These are phyloP conservation scores for Epirrhoe tristata DNA, from an alignment of 2,888 invertebrate genomes.

Conservation along the genomic window DNA sequence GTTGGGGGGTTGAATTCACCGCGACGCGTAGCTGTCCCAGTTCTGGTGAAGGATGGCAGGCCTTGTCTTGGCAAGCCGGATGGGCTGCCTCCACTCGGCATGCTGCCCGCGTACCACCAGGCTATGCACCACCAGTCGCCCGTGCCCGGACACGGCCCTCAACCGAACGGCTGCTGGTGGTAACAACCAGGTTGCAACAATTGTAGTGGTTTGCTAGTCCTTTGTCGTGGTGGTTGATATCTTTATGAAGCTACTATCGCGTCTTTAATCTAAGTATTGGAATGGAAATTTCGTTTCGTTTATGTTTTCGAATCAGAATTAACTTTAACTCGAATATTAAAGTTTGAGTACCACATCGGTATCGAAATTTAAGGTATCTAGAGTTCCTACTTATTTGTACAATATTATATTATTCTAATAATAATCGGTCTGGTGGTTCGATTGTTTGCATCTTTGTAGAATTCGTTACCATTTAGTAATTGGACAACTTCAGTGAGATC, in stretches of 20 bases:
- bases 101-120: conserved; percentile 82
- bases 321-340: conserved; percentile 70
- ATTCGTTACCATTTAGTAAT: conserved; percentile 12
- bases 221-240: conserved; percentile 33
- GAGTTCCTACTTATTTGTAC: conserved; percentile 78
- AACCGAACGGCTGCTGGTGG: conserved; percentile 85
- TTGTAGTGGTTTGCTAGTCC: conserved; percentile 72
- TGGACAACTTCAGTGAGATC: conserved; percentile 41
- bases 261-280: conserved; percentile 32
- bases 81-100: conserved; percentile 78
- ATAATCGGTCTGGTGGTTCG: conserved; percentile 32
- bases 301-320: conserved; percentile 49
- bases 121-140: conserved; percentile 76
- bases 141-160: conserved; percentile 68
- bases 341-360: conserved; percentile 38
- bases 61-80: conserved; percentile 90
- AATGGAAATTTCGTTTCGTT: conserved; percentile 36
- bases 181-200: conserved; percentile 45
- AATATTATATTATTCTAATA: conserved; percentile 37
- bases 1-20: conserved; percentile 92
- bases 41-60: conserved; percentile 97
- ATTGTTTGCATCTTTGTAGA: conserved; percentile 33
- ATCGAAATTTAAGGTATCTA: conserved; percentile 76
- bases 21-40: conserved; percentile 96
- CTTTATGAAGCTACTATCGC: conserved; percentile 22